These are phyloP conservation scores for Lasiurus borealis DNA, from an alignment of 2,113 vertebrate genomes.

Conservation along the genomic window DNA sequence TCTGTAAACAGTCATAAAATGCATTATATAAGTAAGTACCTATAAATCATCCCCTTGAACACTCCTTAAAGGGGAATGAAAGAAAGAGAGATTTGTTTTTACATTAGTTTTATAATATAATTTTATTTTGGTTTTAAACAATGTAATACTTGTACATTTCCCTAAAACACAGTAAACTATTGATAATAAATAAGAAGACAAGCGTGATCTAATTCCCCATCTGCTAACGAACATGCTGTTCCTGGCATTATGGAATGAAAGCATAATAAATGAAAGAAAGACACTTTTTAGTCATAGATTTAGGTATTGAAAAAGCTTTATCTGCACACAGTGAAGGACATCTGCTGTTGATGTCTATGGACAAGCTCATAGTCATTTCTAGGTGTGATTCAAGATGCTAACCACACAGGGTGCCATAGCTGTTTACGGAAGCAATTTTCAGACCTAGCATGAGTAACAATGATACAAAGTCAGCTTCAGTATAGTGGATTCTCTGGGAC, in stretches of 20 bases:
- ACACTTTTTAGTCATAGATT: not conserved
- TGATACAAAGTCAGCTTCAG: not conserved
- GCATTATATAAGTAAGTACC: not conserved
- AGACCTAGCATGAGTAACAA: not conserved
- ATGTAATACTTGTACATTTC: not conserved
- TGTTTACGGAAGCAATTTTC: constrained; percentile 34
- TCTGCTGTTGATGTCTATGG: not conserved
- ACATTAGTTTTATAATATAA: not conserved
- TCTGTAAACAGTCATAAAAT: constrained; percentile 62
- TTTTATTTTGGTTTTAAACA: constrained; percentile 52
- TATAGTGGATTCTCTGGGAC: not conserved
- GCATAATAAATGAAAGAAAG: constrained; percentile 32
- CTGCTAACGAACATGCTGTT: constrained; percentile 37
- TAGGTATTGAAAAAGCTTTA: not conserved
- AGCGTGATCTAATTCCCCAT: not conserved
- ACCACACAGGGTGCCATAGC: not conserved
- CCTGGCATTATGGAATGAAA: constrained; percentile 21
- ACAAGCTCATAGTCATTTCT: constrained; percentile 14
- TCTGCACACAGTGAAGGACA: constrained; percentile 3
- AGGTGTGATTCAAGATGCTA: constrained; percentile 65
- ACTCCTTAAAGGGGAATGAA: not conserved
- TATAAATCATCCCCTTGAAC: constrained; percentile 58
- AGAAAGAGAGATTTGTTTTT: not conserved
- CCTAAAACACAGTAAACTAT: constrained; percentile 18
- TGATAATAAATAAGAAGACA: constrained; percentile 62